Percentiles rank a stretch among this genome's conserved stretches.
These are phyloP conservation scores for Nesoenas mayeri DNA, from an alignment of 2,113 vertebrate species.

Conservation along the genomic window DNA sequence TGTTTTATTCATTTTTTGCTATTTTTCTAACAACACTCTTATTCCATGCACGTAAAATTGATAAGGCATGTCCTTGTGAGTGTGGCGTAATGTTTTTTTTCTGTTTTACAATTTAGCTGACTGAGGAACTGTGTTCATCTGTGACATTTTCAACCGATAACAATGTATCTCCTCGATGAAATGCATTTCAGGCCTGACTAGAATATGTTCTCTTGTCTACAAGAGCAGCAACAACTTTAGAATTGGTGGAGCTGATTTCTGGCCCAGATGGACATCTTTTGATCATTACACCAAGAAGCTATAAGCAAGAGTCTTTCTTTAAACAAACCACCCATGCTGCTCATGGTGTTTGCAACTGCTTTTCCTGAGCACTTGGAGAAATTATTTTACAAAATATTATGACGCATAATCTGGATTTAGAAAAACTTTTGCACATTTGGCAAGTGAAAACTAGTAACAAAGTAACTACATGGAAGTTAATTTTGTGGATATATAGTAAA, in stretches of 20 bases:
- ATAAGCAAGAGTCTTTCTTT: background rate
- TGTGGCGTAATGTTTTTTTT: background rate
- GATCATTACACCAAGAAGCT: fast-evolving
- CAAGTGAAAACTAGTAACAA: background rate
- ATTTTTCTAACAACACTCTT: background rate
- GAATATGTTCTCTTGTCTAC: background rate
- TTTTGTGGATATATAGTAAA: background rate
- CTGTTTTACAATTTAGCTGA: background rate
- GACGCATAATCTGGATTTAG: background rate
- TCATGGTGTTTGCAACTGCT: background rate
- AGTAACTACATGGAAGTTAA: background rate
- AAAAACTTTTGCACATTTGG: background rate
- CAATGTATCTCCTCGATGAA: background rate
- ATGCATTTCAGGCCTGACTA: background rate
- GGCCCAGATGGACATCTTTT: background rate
- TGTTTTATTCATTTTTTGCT: background rate
- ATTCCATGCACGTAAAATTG: background rate
- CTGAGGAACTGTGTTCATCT: background rate
- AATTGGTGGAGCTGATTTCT: background rate
- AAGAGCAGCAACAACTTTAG: background rate
- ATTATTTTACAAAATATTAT: background rate
- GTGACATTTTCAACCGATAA: background rate
- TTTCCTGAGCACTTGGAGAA: background rate
- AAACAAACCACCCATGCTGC: background rate
- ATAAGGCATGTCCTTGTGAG: background rate